phyloP scores from a whole-genome alignment of 2,888 invertebrate species.

The Prenolepis imparis region DNA sequence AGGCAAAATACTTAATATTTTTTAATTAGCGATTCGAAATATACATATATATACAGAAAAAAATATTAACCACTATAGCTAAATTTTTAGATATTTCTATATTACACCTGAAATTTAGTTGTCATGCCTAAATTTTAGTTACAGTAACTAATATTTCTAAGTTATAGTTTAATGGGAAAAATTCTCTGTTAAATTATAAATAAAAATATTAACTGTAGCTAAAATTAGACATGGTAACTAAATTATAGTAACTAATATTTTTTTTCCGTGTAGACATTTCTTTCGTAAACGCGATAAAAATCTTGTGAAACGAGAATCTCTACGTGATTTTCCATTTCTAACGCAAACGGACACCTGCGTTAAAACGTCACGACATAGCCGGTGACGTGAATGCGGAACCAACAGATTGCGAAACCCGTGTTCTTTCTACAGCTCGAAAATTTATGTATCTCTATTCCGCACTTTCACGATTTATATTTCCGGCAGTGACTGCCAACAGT shows the following conservation, averaged over 20 bases:
- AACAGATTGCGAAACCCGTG: neutral
- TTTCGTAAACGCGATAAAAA: neutral
- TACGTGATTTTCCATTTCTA: conserved; percentile 6
- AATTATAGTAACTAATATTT: too few species aligned
- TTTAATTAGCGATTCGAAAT: neutral
- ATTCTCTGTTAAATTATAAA: too few species aligned
- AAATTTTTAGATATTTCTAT: too few species aligned
- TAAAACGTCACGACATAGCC: neutral
- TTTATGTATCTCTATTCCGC: conserved; percentile 9
- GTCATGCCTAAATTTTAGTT: too few species aligned
- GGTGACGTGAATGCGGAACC: neutral
- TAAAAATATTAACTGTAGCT: too few species aligned
- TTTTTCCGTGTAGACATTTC: neutral
- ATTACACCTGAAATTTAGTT: too few species aligned
- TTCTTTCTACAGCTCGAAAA: conserved; percentile 26
- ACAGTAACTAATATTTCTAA: too few species aligned
- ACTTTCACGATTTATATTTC: conserved; percentile 40
- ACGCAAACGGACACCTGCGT: neutral
- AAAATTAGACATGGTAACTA: too few species aligned
- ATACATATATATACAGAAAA: neutral
- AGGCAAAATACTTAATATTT: neutral
- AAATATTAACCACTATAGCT: too few species aligned
- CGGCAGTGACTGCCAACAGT: conserved; percentile 30
- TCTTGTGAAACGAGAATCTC: conserved; percentile 9
- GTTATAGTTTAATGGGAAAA: too few species aligned